phyloP scores from a whole-genome alignment of 2,797 vertebrate species.

The Telmatherina bonti region DNA sequence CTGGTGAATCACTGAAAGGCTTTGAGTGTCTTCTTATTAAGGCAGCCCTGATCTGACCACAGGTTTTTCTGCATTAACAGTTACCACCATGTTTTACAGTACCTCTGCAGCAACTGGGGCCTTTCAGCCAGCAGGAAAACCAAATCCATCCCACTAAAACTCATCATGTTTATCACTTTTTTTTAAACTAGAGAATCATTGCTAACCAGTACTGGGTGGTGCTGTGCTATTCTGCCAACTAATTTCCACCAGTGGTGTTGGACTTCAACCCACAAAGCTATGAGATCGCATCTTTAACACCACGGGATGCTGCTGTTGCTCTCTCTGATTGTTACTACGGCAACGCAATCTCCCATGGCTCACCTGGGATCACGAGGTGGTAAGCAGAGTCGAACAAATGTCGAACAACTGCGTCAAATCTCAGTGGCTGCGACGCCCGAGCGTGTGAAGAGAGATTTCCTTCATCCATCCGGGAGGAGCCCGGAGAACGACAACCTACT shows the following conservation, averaged over 20 bases:
- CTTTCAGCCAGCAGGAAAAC: slow-evolving; percentile 19
- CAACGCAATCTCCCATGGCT: slow-evolving; percentile 4
- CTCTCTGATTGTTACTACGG: slow-evolving; percentile 11
- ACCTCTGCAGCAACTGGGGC: slow-evolving; percentile 35
- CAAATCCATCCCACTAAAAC: slow-evolving; percentile 12
- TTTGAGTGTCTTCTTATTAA: slow-evolving; percentile 56
- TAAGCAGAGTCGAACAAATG: slow-evolving; percentile 1
- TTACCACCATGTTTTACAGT: slow-evolving; percentile 49
- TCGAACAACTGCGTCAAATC: background rate
- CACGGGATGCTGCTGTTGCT: background rate
- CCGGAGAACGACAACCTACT: slow-evolving; percentile 38
- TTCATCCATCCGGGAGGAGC: slow-evolving; percentile 1
- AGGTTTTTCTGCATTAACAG: slow-evolving; percentile 13
- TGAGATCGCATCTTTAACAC: background rate
- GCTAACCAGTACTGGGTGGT: too few relatives aligned
- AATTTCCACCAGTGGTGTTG: background rate
- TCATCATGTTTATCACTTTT: background rate
- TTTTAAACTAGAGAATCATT: background rate
- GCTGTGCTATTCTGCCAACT: background rate
- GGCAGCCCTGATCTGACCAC: slow-evolving; percentile 44
- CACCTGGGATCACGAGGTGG: background rate
- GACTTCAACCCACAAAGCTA: slow-evolving; percentile 2
- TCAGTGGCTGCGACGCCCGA: background rate
- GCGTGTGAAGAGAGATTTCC: background rate
- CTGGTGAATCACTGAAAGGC: slow-evolving; percentile 46